Evolutionary conservation across 2,113 vertebrate species (phyloP), one percentile per base, ranked within the genome.

Genomic region (Melanocharis versteri): DNA sequence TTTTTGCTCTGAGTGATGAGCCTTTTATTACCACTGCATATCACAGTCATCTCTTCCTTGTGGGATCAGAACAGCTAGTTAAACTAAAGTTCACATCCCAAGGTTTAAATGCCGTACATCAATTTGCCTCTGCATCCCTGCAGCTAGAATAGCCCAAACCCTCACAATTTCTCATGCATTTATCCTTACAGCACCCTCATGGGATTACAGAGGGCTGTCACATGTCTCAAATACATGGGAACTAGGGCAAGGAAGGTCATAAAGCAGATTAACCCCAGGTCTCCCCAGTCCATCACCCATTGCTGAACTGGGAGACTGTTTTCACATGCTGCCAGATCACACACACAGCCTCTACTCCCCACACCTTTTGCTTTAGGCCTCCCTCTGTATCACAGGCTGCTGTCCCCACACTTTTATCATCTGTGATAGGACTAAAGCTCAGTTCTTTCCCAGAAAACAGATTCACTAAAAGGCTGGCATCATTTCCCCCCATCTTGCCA

Each of bases 191-290:
- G 7, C 75, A 69, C 33, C 65, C 57, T 71, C 39, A 48, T 0
- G 4, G 66, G 73, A 76, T 64, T 27, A 61, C 40, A 78, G 53
- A 76, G 65, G 24, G 37, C 37, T 10, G 1, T 27, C 37, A 42
- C 53, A 57, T 0, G 0, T 22, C 45, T 11, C 50, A 92, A 78
- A 26, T 58, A 65, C 0, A 0, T 7, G 19, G 42, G 26, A 93
- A 83, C 14, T 28, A 62, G 54, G 60, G 39, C 50, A 83, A 28
- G 48, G 35, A 80, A 62, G 45, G 58, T 77, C 39, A 61, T 4
- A 44, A 64, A 80, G 39, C 24, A 58, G 85, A 83, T 53, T 72
- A 90, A 48, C 5, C 28, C 9, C 44, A 60, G 65, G 37, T 85
- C 13, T 19, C 35, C 30, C 30, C 61, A 76, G 51, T 35, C 50